phyloP scores from a whole-genome alignment of 2,888 invertebrate genomes.

The Polydrusus cervinus region DNA sequence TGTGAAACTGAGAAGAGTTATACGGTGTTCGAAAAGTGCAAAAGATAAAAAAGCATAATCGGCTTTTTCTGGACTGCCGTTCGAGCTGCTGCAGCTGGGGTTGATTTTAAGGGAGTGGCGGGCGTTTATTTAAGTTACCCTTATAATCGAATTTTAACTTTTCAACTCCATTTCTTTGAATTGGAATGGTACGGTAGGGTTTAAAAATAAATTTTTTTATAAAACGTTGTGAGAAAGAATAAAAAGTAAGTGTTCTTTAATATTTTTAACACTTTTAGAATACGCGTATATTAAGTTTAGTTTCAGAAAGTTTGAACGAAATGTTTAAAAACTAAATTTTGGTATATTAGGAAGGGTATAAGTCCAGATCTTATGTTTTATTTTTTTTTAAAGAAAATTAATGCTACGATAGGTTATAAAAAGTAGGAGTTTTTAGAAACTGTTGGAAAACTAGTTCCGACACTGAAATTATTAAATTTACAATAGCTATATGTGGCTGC shows the following conservation, averaged over 20 bases:
- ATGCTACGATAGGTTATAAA: too few relatives aligned
- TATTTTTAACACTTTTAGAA: not conserved
- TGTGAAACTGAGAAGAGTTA: conserved; percentile 45
- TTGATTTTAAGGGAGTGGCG: conserved; percentile 29
- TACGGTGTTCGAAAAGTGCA: conserved; percentile 29
- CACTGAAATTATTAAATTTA: too few relatives aligned
- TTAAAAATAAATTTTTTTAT: conserved; percentile 9
- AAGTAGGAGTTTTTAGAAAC: too few relatives aligned
- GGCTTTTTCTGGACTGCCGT: conserved; percentile 29
- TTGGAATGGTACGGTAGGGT: not conserved
- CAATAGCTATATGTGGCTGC: too few relatives aligned
- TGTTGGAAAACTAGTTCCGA: too few relatives aligned
- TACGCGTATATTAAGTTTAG: not conserved
- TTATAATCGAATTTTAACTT: conserved; percentile 31
- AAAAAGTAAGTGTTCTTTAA: not conserved
- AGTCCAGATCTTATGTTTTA: too few relatives aligned
- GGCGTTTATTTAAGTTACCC: conserved; percentile 28
- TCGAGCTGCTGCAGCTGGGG: conserved; percentile 29
- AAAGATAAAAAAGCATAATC: conserved; percentile 33
- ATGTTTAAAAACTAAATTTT: too few relatives aligned
- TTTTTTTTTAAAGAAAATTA: too few relatives aligned
- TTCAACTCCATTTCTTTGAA: not conserved
- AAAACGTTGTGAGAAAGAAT: not conserved
- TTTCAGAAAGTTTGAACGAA: too few relatives aligned
- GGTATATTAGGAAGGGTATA: too few relatives aligned